A percentile compares a stretch with the other conserved stretches of the same genome.
Conservation (phyloP, 2,113 vertebrate species). For the human (Homo sapiens) region DNA sequence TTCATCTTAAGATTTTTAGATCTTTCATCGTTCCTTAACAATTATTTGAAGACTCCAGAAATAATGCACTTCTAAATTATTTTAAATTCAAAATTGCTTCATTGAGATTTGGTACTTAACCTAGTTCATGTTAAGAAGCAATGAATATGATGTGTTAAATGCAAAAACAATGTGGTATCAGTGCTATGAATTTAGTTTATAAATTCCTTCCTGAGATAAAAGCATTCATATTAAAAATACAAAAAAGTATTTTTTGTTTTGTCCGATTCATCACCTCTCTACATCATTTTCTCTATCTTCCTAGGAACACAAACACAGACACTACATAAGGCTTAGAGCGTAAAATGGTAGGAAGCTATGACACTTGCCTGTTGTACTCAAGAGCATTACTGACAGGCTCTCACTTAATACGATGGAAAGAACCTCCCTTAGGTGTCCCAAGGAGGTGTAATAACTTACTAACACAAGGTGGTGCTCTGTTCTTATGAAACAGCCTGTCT, state of each 20-base stretch:
- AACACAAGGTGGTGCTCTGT: slow-evolving; percentile 87
- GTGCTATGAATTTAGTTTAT: not conserved
- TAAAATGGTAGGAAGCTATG: not conserved
- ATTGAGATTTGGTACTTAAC: not conserved
- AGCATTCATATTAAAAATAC: not conserved
- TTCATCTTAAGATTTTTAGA: not conserved
- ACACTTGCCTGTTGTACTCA: not conserved
- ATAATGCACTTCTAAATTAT: slow-evolving; percentile 10
- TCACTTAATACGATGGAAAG: accelerated
- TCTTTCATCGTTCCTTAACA: not conserved
- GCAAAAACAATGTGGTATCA: not conserved
- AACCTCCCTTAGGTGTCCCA: not conserved
- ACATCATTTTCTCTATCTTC: not conserved
- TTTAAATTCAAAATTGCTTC: slow-evolving; percentile 15
- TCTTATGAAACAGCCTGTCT: slow-evolving; percentile 78
- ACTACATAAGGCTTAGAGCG: not conserved
- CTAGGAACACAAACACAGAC: not conserved
- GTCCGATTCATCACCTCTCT: not conserved
- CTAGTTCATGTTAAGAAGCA: not conserved
- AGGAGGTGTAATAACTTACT: slow-evolving; percentile 57
- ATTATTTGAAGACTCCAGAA: not conserved
- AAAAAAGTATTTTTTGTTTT: not conserved
- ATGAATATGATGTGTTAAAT: not conserved
- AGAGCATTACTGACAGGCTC: not conserved
- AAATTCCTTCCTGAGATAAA: slow-evolving; percentile 14